Evolutionary conservation across 2,888 invertebrate species (phyloP), one percentile per base, ranked within the genome.

Genomic region (Acrocera orbiculus): DNA sequence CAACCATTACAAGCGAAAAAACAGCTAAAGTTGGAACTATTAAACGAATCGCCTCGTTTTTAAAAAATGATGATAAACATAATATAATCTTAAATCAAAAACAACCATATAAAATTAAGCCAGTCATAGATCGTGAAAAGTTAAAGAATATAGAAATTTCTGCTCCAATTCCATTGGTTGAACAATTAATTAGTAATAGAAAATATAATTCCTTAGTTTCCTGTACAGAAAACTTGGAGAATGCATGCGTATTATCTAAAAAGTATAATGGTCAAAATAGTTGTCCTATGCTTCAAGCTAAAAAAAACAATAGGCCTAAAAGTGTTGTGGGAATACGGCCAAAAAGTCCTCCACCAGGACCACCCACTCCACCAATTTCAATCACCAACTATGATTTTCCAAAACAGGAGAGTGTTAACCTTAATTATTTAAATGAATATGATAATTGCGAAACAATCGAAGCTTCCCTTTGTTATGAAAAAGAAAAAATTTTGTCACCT

Each of bases 111-210:
- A 77, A 73, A 54, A 64, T 71, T 7, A 66, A 67, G 34, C 79
- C 80, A 44, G 62, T 66, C 1, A 61, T 74, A 1, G 79, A 85
- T 47, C 76, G 78, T 47, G 75, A 73, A 10, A 65, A 74, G 1
- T 50, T 87, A 32, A 67, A 81, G 31, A 76, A 71, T 35, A 61
- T 86, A 32, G 77, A 83, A 53, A 87, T 89, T 47, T 87, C 87
- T 0, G 70, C 75, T 47, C 87, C 87, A 0, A 83, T 89, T 44
- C 70, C 75, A 1, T 77, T 79, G 49, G 69, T 67, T 0, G 62
- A 66, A 7, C 65, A 64, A 10, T 65, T 70, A 0, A n/a, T n/a
- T n/a, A n/a, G n/a, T n/a, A n/a, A n/a, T 65, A 78, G 1, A 67
- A 78, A 0, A 71, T 77, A n/a, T n/a, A n/a, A n/a, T n/a, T n/a